phyloP scores from a whole-genome alignment of 2,797 vertebrate genomes.

The Urocyon cinereoargenteus region DNA sequence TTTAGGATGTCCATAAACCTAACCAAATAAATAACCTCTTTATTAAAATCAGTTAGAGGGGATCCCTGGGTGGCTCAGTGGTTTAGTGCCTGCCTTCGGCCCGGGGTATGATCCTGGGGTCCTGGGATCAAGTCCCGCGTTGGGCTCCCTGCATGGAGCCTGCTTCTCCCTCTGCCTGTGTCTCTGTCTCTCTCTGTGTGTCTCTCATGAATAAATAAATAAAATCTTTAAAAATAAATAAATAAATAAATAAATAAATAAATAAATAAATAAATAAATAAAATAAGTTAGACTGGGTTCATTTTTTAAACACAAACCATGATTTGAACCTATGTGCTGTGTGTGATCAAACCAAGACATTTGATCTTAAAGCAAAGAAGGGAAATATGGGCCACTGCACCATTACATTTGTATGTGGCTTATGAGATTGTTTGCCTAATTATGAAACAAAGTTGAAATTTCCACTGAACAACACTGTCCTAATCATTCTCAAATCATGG shows the following conservation, averaged over 20 bases:
- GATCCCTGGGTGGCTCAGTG: too few species aligned
- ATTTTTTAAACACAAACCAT: background rate
- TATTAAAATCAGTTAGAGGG: background rate
- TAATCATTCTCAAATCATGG: background rate
- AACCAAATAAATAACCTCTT: background rate
- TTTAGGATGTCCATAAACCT: background rate
- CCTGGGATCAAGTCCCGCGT: too few species aligned
- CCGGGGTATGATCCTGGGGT: too few species aligned
- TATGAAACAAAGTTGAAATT: background rate
- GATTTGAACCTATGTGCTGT: background rate
- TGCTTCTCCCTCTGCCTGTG: too few species aligned
- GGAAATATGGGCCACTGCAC: background rate
- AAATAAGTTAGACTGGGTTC: background rate
- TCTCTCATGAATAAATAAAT: too few species aligned
- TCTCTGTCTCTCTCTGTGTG: too few species aligned
- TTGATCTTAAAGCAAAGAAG: background rate
- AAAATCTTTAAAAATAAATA: background rate
- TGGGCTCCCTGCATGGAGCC: too few species aligned
- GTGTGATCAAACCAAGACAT: background rate
- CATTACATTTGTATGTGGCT: background rate
- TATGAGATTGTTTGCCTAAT: background rate
- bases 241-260: too few species aligned
- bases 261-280: too few species aligned
- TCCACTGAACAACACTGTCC: background rate
- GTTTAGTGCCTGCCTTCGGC: too few species aligned